Evolutionary conservation across 2,888 invertebrate species (phyloP).

Genomic region (Teleiodes luculella): DNA sequence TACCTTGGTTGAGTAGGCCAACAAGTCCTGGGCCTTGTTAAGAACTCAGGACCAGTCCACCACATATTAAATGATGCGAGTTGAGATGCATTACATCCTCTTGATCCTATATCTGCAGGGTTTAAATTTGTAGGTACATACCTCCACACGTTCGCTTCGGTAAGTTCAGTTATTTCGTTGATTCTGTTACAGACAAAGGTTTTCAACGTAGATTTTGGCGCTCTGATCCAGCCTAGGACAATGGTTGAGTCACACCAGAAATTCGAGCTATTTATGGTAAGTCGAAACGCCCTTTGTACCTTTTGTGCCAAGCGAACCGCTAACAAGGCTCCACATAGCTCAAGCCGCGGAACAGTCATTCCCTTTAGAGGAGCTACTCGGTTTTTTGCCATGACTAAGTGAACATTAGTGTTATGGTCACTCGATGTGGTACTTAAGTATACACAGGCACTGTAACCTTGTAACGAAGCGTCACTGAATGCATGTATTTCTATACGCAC

Average conservation of each 20-base stretch:
- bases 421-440: not conserved
- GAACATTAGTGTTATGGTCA: not conserved
- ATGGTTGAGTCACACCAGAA: not conserved
- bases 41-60: constrained; percentile 16
- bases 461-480: not conserved
- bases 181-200: constrained; percentile 20
- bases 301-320: not conserved
- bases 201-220: constrained; percentile 12
- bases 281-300: not conserved
- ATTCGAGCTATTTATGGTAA: not conserved
- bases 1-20: constrained; percentile 10
- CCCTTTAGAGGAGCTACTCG: not conserved
- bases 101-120: constrained; percentile 19
- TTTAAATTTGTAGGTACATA: constrained; percentile 19
- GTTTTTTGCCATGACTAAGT: constrained; percentile 1
- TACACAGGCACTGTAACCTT: not conserved
- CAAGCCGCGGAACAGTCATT: not conserved
- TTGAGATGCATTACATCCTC: constrained; percentile 14
- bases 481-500: not conserved
- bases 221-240: not conserved
- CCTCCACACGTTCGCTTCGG: constrained; percentile 10
- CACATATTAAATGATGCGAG: constrained; percentile 2
- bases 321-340: not conserved
- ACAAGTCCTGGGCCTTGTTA: constrained; percentile 9
- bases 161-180: constrained; percentile 14